These are phyloP conservation scores for Micronycteris hirsuta DNA, from an alignment of 2,113 vertebrate species.

Conservation along the genomic window DNA sequence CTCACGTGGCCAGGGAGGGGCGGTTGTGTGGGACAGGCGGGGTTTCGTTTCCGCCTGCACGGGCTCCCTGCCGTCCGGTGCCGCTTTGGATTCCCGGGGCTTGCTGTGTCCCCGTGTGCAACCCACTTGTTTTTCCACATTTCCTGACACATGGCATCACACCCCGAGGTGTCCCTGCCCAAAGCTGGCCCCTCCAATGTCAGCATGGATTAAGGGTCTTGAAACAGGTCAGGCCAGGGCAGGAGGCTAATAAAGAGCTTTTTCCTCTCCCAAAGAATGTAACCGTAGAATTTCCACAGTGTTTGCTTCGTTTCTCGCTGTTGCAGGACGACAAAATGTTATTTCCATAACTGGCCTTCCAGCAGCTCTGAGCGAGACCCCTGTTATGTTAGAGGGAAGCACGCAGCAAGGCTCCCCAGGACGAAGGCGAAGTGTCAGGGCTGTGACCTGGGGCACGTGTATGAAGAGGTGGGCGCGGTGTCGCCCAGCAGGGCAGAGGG, in stretches of 20 bases:
- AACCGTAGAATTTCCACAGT: neutral
- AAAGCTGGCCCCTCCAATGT: neutral
- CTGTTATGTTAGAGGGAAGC: neutral
- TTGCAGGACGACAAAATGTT: neutral
- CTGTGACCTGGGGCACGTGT: neutral
- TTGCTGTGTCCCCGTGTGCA: neutral
- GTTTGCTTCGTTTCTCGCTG: neutral
- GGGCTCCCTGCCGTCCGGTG: neutral
- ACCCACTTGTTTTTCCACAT: neutral
- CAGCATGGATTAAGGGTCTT: neutral
- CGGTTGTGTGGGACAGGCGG: conserved; percentile 10
- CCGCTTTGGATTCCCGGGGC: neutral
- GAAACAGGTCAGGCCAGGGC: rapidly evolving
- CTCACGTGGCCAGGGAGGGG: neutral
- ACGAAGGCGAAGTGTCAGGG: neutral
- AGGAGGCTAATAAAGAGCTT: neutral
- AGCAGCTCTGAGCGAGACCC: neutral
- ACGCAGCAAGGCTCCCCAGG: rapidly evolving
- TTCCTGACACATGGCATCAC: neutral
- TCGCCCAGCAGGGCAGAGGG: too few species aligned
- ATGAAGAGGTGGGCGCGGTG: neutral
- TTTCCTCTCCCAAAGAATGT: neutral
- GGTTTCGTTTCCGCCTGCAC: neutral
- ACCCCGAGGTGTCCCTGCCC: neutral
- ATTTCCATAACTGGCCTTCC: neutral